These are phyloP conservation scores for Caenorhabditis tropicalis DNA, from an alignment of 1,140 invertebrate species.

Conservation along the genomic window DNA sequence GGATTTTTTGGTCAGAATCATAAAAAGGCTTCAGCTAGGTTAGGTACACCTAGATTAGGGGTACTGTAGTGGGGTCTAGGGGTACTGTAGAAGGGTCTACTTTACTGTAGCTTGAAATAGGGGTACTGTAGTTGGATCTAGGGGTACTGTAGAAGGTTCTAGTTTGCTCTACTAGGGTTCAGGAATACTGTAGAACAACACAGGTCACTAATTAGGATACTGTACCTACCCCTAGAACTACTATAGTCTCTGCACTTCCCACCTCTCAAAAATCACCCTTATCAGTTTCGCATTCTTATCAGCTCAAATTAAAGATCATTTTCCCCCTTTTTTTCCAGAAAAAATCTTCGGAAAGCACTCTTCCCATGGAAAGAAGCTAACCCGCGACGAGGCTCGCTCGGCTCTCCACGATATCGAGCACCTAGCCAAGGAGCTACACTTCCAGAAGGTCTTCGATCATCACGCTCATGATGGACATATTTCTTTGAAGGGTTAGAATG, in stretches of 20 bases:
- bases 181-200: too few relatives aligned
- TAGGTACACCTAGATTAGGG: too few relatives aligned
- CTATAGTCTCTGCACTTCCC: background rate
- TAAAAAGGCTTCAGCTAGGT: too few relatives aligned
- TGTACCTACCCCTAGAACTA: too few relatives aligned
- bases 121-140: too few relatives aligned
- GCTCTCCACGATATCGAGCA: conserved; percentile 13
- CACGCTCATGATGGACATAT: conserved; percentile 19
- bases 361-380: background rate
- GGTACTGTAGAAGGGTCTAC: too few relatives aligned
- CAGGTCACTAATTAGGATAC: too few relatives aligned
- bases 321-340: background rate
- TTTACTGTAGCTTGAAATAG: too few relatives aligned
- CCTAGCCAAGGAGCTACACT: background rate
- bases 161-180: too few relatives aligned
- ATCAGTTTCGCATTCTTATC: background rate
- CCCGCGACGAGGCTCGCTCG: conserved; percentile 3
- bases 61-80: too few relatives aligned
- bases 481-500: background rate
- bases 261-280: background rate
- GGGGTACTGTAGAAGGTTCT: too few relatives aligned
- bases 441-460: conserved; percentile 25
- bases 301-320: background rate
- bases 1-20: too few relatives aligned
- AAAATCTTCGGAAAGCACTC: conserved; percentile 12